These are phyloP conservation scores for Gorsachius magnificus DNA, from an alignment of 2,797 vertebrate species.

Conservation along the genomic window DNA sequence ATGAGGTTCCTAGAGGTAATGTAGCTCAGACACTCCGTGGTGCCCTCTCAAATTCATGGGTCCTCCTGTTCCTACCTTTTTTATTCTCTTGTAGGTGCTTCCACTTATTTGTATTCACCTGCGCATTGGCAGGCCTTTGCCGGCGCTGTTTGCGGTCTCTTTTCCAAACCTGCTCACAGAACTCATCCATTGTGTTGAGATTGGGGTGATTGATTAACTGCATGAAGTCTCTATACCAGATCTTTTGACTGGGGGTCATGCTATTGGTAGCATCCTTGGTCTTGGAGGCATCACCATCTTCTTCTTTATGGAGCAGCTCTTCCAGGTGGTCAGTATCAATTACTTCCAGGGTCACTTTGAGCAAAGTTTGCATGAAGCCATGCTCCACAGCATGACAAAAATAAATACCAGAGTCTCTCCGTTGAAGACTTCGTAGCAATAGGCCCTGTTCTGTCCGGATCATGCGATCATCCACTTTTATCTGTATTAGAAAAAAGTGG, in stretches of 20 bases:
- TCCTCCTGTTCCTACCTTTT: conserved; percentile 98
- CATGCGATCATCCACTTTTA: conserved; percentile 86
- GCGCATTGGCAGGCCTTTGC: conserved; percentile 84
- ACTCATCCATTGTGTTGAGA: conserved; percentile 95
- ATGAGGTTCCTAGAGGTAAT: conserved; percentile 82
- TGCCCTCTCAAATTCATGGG: conserved; percentile 97
- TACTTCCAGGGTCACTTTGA: conserved; percentile 92
- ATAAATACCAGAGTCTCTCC: conserved; percentile 90
- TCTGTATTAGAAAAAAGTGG: conserved; percentile 70
- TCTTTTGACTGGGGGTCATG: conserved; percentile 87
- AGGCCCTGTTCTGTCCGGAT: conserved; percentile 93
- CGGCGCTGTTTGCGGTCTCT: conserved; percentile 92
- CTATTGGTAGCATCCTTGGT: conserved; percentile 78
- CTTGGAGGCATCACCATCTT: conserved; percentile 75
- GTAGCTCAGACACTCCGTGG: conserved; percentile 93
- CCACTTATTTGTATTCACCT: conserved; percentile 89
- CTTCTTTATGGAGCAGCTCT: conserved; percentile 88
- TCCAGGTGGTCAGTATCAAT: conserved; percentile 93
- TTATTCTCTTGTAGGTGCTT: conserved; percentile 97
- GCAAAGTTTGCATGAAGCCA: conserved; percentile 93
- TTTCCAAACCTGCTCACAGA: conserved; percentile 99
- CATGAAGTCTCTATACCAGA: conserved; percentile 99
- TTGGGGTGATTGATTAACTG: conserved; percentile 96
- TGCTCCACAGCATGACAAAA: conserved; percentile 95
- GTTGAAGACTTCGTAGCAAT: conserved; percentile 87